phyloP scores from a whole-genome alignment of 2,113 vertebrate species.

The Ondatra zibethicus region DNA sequence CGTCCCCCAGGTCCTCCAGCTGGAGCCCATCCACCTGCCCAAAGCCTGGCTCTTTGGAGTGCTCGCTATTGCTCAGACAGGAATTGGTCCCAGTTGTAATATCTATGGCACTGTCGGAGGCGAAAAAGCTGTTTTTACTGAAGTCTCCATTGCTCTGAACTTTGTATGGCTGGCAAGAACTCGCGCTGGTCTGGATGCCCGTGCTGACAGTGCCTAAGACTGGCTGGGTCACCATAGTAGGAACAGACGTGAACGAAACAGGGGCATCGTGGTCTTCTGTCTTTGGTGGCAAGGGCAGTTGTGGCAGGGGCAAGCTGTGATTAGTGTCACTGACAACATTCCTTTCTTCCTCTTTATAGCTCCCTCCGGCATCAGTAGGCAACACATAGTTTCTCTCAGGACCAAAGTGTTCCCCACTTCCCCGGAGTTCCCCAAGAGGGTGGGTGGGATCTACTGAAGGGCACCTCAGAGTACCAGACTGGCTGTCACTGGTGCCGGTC shows the following conservation, averaged over 20 bases:
- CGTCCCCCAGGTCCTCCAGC: constrained; percentile 88
- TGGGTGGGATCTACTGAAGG: constrained; percentile 82
- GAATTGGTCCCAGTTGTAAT: constrained; percentile 85
- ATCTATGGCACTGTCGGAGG: constrained; percentile 83
- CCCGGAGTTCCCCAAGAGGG: constrained; percentile 78
- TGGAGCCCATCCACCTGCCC: constrained; percentile 89
- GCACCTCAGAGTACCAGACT: constrained; percentile 67
- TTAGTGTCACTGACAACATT: constrained; percentile 66
- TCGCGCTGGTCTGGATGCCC: constrained; percentile 48
- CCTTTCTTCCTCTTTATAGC: constrained; percentile 87
- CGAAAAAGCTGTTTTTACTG: constrained; percentile 86
- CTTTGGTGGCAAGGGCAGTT: constrained; percentile 86
- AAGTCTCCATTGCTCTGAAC: constrained; percentile 89
- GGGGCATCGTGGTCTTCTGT: constrained; percentile 90
- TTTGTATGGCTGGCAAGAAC: constrained; percentile 86
- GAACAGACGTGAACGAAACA: constrained; percentile 70
- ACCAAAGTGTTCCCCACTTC: constrained; percentile 77
- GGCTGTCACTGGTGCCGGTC: constrained; percentile 76
- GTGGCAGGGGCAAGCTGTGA: constrained; percentile 79
- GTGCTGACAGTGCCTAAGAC: constrained; percentile 63
- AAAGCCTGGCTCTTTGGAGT: constrained; percentile 85
- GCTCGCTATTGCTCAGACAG: constrained; percentile 86
- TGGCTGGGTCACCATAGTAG: constrained; percentile 80
- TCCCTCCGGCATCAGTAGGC: constrained; percentile 76
- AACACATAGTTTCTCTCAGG: constrained; percentile 82